These are phyloP conservation scores for Drosophila mayri DNA, from an alignment of 1,140 invertebrate species.

Conservation along the genomic window DNA sequence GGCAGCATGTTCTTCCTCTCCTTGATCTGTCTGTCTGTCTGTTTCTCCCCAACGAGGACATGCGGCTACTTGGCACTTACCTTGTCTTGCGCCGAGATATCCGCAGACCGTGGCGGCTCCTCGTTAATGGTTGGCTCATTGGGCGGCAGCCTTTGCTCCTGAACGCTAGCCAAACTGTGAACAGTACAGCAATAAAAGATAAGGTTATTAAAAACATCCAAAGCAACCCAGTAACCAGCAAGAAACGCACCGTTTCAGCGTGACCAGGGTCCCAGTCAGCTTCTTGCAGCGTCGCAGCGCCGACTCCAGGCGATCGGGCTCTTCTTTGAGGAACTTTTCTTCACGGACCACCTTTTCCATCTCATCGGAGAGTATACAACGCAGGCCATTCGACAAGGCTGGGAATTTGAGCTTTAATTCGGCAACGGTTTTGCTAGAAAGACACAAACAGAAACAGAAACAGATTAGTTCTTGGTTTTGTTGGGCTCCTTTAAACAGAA, in stretches of 20 bases:
- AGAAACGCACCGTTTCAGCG: conserved; percentile 94
- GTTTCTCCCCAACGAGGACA: conserved; percentile 1
- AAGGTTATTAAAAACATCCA: background rate
- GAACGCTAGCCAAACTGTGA: conserved; percentile 95
- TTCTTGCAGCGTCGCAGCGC: conserved; percentile 97
- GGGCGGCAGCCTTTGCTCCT: conserved; percentile 94
- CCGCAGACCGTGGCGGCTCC: conserved; percentile 88
- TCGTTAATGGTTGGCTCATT: conserved; percentile 87
- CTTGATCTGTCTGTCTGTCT: conserved; percentile 1
- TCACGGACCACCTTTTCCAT: conserved; percentile 97
- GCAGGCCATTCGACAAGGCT: conserved; percentile 94
- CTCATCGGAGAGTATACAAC: conserved; percentile 93
- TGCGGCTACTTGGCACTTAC: conserved; percentile 84
- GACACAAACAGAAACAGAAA: fast-evolving
- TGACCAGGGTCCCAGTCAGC: conserved; percentile 97
- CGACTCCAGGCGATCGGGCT: conserved; percentile 96
- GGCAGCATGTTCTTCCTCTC: too few relatives aligned
- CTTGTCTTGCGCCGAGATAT: conserved; percentile 89
- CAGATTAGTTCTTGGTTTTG: background rate
- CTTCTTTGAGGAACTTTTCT: conserved; percentile 98
- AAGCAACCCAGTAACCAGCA: too few relatives aligned
- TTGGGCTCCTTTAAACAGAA: fast-evolving
- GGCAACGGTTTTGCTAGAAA: conserved; percentile 94
- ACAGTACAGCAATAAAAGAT: background rate
- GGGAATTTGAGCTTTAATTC: conserved; percentile 97